Evolutionary conservation across 2,888 invertebrate genomes (phyloP).

Genomic region (Bembecia ichneumoniformis): DNA sequence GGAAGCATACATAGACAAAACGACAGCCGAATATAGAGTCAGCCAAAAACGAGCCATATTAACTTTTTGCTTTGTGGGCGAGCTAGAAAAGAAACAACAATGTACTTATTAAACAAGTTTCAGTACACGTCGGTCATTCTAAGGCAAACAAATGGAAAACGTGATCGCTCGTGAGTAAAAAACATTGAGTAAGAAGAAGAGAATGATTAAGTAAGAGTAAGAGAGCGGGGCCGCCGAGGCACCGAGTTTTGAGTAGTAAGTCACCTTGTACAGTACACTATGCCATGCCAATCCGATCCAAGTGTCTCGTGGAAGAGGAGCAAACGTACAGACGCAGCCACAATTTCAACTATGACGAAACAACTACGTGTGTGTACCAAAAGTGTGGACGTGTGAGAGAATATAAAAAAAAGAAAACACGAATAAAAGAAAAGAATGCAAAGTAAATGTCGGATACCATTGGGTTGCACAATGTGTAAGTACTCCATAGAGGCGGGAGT

Average conservation of each 20-base stretch:
- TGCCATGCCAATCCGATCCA: conserved; percentile 8
- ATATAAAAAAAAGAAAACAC: conserved; percentile 23
- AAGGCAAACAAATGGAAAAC: conserved; percentile 46
- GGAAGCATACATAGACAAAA: conserved; percentile 71
- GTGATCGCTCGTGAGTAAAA: conserved; percentile 43
- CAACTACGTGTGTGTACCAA: conserved; percentile 29
- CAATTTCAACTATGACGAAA: conserved; percentile 51
- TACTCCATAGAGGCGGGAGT: conserved; percentile 68
- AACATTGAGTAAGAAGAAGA: conserved; percentile 19
- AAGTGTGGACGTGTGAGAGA: conserved; percentile 31
- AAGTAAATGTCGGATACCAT: conserved; percentile 61
- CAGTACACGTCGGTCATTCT: conserved; percentile 20
- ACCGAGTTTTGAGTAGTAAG: conserved; percentile 79
- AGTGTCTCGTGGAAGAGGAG: conserved; percentile 32
- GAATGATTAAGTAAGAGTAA: conserved; percentile 16
- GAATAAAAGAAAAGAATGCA: conserved; percentile 44
- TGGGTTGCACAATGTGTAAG: conserved; percentile 69
- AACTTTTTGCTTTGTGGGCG: conserved; percentile 68
- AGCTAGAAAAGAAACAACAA: conserved; percentile 55
- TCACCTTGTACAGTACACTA: conserved; percentile 61
- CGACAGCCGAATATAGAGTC: conserved; percentile 69
- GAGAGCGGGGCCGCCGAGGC: too few relatives aligned
- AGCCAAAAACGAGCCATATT: conserved; percentile 71
- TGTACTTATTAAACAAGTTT: not conserved
- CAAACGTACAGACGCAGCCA: conserved; percentile 63